Percentiles rank a stretch among this genome's conserved stretches.
These are phyloP conservation scores for Adelognathus sp. DNA, from an alignment of 2,888 invertebrate species.

Conservation along the genomic window DNA sequence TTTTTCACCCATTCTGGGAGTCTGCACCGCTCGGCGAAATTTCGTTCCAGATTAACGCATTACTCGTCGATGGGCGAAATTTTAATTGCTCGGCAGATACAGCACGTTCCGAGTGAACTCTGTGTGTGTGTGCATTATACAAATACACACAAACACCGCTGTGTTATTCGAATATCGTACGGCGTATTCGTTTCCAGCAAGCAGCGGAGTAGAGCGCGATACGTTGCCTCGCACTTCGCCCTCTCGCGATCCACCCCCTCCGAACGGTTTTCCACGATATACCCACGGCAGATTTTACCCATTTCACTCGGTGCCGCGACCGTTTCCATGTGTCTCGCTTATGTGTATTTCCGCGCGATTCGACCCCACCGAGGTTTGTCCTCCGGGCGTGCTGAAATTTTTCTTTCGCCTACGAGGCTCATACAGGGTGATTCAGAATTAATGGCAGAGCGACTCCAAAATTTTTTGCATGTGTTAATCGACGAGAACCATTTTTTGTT, in stretches of 20 bases:
- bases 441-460: too few species aligned
- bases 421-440: too few species aligned
- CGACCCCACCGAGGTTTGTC: background rate
- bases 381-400: too few species aligned
- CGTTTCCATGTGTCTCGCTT: background rate
- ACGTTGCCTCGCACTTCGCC: slow-evolving; percentile 2
- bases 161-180: slow-evolving; percentile 6
- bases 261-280: slow-evolving; percentile 3
- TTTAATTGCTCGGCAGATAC: slow-evolving; percentile 48
- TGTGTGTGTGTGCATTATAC: background rate
- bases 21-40: background rate
- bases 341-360: background rate
- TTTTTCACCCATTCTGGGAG: too few species aligned
- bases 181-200: slow-evolving; percentile 18
- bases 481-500: too few species aligned
- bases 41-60: slow-evolving; percentile 44
- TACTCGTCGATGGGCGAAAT: slow-evolving; percentile 46
- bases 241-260: background rate
- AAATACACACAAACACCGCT: background rate
- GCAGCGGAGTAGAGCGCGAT: slow-evolving; percentile 4
- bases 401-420: too few species aligned
- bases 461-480: too few species aligned
- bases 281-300: background rate
- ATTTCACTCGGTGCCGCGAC: background rate
- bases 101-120: background rate